Conservation (phyloP, 2,888 invertebrate genomes). For the Ormyrus thymus region DNA sequence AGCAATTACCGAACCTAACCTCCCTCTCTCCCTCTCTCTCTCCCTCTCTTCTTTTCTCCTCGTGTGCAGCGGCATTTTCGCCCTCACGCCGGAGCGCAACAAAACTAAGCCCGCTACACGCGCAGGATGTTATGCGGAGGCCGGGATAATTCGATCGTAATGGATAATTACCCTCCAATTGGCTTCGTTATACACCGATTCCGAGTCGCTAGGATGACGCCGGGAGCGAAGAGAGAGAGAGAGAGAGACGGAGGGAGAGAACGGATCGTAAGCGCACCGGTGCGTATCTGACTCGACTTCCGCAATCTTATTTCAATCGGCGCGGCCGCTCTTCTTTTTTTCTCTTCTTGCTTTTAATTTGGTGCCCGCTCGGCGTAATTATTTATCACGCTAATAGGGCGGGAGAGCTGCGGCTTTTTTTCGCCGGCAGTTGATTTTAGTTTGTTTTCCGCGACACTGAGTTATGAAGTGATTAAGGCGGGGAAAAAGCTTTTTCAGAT, state of each 20-base stretch:
- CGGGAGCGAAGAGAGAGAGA: background rate
- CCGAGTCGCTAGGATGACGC: slow-evolving; percentile 57
- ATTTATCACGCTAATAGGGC: slow-evolving; percentile 41
- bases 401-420: background rate
- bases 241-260: slow-evolving; percentile 52
- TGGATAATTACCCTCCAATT: slow-evolving; percentile 69
- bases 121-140: slow-evolving; percentile 67
- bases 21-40: background rate
- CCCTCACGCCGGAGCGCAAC: slow-evolving; percentile 2
- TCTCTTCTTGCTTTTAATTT: background rate
- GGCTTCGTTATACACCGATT: slow-evolving; percentile 55
- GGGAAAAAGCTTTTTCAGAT: slow-evolving; percentile 2
- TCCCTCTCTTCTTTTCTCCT: slow-evolving; percentile 2
- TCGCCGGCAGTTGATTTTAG: background rate
- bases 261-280: slow-evolving; percentile 60
- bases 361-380: slow-evolving; percentile 18
- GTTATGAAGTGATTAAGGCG: slow-evolving; percentile 4
- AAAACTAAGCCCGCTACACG: background rate
- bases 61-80: background rate
- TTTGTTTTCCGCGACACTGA: background rate
- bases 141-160: slow-evolving; percentile 70
- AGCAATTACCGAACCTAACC: slow-evolving; percentile 70
- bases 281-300: slow-evolving; percentile 63
- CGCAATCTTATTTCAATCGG: slow-evolving; percentile 59
- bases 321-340: slow-evolving; percentile 15